Evolutionary conservation across 2,888 invertebrate species (phyloP), one percentile per base, ranked within the genome.

Genomic region (Drosophila infuscata): DNA sequence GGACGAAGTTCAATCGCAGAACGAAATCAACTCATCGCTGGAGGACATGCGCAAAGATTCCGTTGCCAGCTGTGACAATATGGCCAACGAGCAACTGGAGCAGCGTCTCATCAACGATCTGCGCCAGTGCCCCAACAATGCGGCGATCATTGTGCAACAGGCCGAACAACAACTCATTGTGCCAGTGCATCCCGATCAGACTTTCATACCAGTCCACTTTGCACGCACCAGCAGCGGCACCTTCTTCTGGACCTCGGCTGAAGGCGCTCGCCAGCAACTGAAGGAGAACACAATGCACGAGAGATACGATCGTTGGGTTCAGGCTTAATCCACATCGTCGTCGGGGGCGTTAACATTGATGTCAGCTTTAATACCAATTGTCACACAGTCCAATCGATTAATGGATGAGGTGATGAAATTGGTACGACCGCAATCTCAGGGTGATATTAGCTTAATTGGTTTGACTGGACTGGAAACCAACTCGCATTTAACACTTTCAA

Each of bases 221-320:
- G 96, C 96, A 29, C 94, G 96, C 91, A 96, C 97, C 54, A 95
- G 95, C 87, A 96, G 96, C 77, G 97, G 97, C 77, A 96, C 96
- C 75, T 97, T 97, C 94, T 96, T 96, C 94, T 97, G 97, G 97
- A 96, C 96, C 57, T 95, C 96, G 15, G 82, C 83, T 70, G 92
- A 91, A 36, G 77, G 80, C 49, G 71, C 70, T 17, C 80, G 82
- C 11, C 81, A 72, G 36, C 77, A 91, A 15, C 86, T 90, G 43
- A 58, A 58, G 32, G 64, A 64, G 38, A 57, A 63, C 20, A 67
- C 49, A 46, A 64, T 91, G 74, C 88, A 84, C 46, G 70, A 83
- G 53, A 88, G 87, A 65, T 84, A 83, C 63, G 93, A 92, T 73
- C 90, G 92, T 57, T 92, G 92, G 92, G 92, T 92, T 38, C 92